Conservation (phyloP, 1,140 invertebrate species). For the Yoshiicerus persimilis region DNA sequence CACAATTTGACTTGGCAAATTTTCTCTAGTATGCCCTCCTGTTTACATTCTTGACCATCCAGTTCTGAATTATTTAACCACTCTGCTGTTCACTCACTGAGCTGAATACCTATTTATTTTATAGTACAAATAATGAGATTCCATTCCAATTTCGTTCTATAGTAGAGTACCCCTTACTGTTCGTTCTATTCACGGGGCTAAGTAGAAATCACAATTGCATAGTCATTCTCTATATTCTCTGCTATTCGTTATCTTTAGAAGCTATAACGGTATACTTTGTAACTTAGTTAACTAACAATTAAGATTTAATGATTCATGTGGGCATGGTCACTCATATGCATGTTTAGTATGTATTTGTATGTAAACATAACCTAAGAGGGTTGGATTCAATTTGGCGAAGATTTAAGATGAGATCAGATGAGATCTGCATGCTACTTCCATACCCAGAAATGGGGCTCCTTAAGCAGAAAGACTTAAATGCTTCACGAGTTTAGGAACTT, state of each 20-base stretch:
- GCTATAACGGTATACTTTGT: neutral
- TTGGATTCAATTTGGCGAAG: neutral
- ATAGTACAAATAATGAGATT: neutral
- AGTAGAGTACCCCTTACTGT: neutral
- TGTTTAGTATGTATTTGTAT: neutral
- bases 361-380: neutral
- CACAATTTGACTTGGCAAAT: neutral
- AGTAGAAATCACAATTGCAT: neutral
- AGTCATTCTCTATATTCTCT: neutral
- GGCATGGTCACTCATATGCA: neutral
- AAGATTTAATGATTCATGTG: neutral
- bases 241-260: too few relatives aligned
- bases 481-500: neutral
- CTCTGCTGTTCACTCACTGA: neutral
- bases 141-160: neutral
- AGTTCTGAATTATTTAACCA: neutral
- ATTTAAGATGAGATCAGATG: neutral
- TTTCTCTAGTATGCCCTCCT: neutral
- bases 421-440: neutral
- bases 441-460: neutral
- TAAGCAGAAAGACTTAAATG: neutral
- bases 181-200: neutral
- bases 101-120: neutral
- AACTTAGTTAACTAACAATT: neutral
- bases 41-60: slow-evolving; percentile 11